Percentiles rank a stretch among this genome's conserved stretches.
Conservation (phyloP, 2,113 vertebrate species). For the Dicerorhinus sumatrensis region DNA sequence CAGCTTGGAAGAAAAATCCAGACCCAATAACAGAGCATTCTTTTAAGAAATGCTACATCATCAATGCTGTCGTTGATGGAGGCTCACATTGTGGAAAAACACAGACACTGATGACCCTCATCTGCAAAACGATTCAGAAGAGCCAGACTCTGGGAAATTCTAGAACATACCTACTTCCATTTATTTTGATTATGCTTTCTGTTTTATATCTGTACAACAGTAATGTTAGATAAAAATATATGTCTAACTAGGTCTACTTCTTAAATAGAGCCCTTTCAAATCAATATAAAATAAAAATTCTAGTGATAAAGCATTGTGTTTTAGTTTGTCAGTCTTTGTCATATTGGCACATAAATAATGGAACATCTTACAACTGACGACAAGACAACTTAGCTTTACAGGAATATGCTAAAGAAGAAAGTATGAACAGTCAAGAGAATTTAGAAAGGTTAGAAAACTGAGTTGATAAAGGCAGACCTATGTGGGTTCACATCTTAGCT, state of each 20-base stretch:
- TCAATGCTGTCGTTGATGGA: not conserved
- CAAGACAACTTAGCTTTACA: not conserved
- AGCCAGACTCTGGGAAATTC: not conserved
- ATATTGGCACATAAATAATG: not conserved
- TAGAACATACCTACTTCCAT: not conserved
- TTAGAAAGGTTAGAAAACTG: not conserved
- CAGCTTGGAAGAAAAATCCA: not conserved
- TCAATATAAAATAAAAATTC: not conserved
- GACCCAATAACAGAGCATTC: not conserved
- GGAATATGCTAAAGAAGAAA: not conserved
- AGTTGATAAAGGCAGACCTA: not conserved
- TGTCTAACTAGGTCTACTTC: not conserved
- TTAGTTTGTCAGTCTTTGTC: not conserved
- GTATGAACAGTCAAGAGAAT: not conserved
- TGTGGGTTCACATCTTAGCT: not conserved
- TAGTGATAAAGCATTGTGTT: not conserved
- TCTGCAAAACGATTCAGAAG: not conserved
- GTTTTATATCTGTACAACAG: not conserved
- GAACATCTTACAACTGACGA: not conserved
- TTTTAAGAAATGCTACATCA: not conserved
- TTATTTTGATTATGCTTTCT: not conserved
- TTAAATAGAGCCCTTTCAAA: not conserved
- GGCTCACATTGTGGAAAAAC: not conserved
- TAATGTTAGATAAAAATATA: not conserved
- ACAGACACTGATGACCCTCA: not conserved